Base-by-base conservation (phyloP, 37 sponge, comb jelly and placozoan species). In the Halisarca cf. caerulea region DNA sequence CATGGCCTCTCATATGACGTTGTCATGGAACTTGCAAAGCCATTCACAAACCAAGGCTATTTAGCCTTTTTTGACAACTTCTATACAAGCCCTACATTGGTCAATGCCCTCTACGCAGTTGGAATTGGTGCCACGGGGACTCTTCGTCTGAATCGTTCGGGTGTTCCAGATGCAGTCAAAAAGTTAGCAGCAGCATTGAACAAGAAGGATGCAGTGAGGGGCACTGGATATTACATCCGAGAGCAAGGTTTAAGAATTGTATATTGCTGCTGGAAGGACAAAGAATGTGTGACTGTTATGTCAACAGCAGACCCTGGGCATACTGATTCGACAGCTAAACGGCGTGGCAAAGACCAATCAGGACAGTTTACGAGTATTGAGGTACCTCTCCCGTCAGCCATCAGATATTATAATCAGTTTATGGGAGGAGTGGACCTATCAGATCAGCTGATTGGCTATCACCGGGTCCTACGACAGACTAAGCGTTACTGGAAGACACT, bases 71-170 rank as follows among this genome's bases (percentile, higher is more conserved):
- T 79, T 15, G 89, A 89, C 64, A 89, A 89, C 39, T 84, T 55
- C 58, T 86, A 90, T 41, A 81, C 86, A 20, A 82, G 86, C 41
- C 90, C 90, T 2, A 15, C 57, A 38, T 79, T 90, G 0, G 81
- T 51, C 45, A 17, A 54, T 2, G 15, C 36, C 0, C 81, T 85
- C 0, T 3, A 30, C 7, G 44, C 66, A 18, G 8, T 0, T 14
- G 85, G 89, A 4, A 80, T 85, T 58, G 90, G 90, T 6, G 59
- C 66, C 2, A 80, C 82, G 53, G 90, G 90, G 14, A 90, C 90
- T 35, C 32, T 73, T 17, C 18, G 82, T 8, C 0, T 55, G 15
- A 73, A 85, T 58, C 27, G 90, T 39, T 25, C 40, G 37, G 90
- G 86, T 9, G 25, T 90, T 0, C 90, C 90, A 7, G 40, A 33